Evolutionary conservation across 1,140 invertebrate genomes (phyloP), one percentile per base, ranked within the genome.

Genomic region (Cydia amplana): DNA sequence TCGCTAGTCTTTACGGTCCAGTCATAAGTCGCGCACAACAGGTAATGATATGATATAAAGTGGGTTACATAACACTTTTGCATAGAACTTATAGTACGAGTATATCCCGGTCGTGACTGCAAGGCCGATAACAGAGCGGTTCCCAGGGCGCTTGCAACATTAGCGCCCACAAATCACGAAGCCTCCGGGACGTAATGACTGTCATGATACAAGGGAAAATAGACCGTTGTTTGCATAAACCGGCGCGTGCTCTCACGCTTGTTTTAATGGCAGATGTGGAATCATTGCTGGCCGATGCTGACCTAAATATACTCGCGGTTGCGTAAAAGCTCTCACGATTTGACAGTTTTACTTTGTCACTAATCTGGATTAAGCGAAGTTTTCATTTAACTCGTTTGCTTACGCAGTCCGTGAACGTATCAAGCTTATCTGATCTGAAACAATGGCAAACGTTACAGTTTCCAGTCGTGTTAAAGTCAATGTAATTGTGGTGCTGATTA

Each of bases 121-220:
- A 77, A 79, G 78, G 75, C 78, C 84, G 82, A 83, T 90, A 87
- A 81, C 78, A 55, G 79, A 76, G 74, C 78, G 70, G 82, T 88
- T 89, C 85, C 85, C 85, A 87, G 86, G 85, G 83, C 74, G 72
- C 74, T 92, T 92, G 85, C 84, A 85, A 87, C 87, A 91, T 76
- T 79, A 36, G 74, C 77, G 75, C 79, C 78, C 76, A 78, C 77
- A 70, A 77, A 76, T 51, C 49, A 75, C 64, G 74, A 40, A 65
- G 72, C 78, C 80, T n/a, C 80, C 77, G 78, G 83, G 85, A 86
- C 83, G 82, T 91, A 88, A 91, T 90, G 84, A 88, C 82, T 80
- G 82, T 83, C 83, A 86, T 85, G 87, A 86, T 86, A 82, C 83
- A 80, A 83, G 82, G 77, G 80, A 76, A 84, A 86, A 87, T 83